Base-by-base conservation (phyloP, 35 echinoderm and acorn worm species). In the Ptychodera flava region DNA sequence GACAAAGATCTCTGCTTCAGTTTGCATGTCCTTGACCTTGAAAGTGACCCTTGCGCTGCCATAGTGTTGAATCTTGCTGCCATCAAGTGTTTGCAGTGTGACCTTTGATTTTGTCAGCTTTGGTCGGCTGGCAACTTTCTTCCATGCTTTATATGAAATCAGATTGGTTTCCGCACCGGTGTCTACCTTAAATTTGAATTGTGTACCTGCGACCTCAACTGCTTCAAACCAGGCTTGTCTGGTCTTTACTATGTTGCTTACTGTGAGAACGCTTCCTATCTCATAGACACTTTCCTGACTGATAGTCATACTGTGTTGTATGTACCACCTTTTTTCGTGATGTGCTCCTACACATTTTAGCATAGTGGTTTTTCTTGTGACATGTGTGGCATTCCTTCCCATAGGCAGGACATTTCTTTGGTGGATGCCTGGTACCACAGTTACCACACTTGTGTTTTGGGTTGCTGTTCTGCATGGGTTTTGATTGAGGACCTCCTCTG, bases 351-450 rank as follows among this genome's bases (percentile, higher is more conserved):
- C 90, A 94, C 14, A 36, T 29, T 80, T 85, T 88, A 16, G 86
- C 85, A 85, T 82, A 94, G n/a, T 95, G 90, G 15, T 87, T 87
- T 28, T 87, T 92, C 0, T 29, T 32, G 16, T 64, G 77, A 76
- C 87, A 92, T 37, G 38, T 16, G 16, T 92, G 89, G 84, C 90
- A 92, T 31, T 32, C 86, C 31, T 95, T 87, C 0, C 80, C 16
- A 78, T 86, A 93, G 15, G 83, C 92, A 34, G 92, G 92, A 83
- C 87, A 93, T 79, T 85, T 35, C 16, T 33, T 86, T 16, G 88
- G 84, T 35, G 88, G 83, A 33, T 90, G 92, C 10, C 28, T 80
- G 0, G 77, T 76, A 0, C 88, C 88, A 82, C 87, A 93, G 38
- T 93, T 93, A 15, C 79, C 83, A 86, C 91, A 93, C 14, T 37